Evolutionary conservation across 2,888 invertebrate species (phyloP).

Genomic region (Archips crataeganus): DNA sequence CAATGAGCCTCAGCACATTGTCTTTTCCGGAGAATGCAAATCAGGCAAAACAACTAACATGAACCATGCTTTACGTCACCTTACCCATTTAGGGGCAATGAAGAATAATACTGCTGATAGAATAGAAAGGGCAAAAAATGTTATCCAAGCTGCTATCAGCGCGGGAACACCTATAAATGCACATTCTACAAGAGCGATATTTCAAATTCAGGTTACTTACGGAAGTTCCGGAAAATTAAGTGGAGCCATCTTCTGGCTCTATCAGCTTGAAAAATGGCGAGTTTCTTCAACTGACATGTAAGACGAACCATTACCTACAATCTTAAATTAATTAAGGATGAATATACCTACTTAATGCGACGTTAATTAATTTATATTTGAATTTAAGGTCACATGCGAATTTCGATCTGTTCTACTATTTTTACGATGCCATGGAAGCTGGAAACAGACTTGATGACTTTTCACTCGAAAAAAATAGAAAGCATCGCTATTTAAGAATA

Average conservation of each 20-base stretch:
- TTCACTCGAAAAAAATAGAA: constrained; percentile 88
- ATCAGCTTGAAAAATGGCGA: constrained; percentile 95
- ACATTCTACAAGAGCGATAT: constrained; percentile 93
- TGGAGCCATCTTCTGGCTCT: constrained; percentile 94
- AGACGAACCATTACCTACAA: constrained; percentile 54
- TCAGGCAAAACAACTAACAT: constrained; percentile 96
- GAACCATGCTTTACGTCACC: constrained; percentile 91
- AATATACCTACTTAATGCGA: neutral
- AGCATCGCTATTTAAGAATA: constrained; percentile 91
- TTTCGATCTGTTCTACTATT: constrained; percentile 95
- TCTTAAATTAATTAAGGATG: constrained; percentile 16
- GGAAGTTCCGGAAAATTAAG: constrained; percentile 94
- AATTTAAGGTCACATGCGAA: constrained; percentile 92
- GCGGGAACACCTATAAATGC: constrained; percentile 94
- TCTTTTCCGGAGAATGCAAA: constrained; percentile 95
- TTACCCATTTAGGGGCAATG: constrained; percentile 93
- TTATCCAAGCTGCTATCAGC: constrained; percentile 92
- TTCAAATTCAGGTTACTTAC: constrained; percentile 93
- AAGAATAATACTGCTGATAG: constrained; percentile 87
- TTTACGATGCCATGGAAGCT: constrained; percentile 93
- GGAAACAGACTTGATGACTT: constrained; percentile 89
- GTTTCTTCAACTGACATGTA: constrained; percentile 92
- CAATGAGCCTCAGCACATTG: constrained; percentile 93
- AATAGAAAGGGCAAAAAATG: constrained; percentile 88
- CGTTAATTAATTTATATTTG: constrained; percentile 22